phyloP scores from a whole-genome alignment of 35 echinoderm and acorn worm species.

The Anneissia japonica region DNA sequence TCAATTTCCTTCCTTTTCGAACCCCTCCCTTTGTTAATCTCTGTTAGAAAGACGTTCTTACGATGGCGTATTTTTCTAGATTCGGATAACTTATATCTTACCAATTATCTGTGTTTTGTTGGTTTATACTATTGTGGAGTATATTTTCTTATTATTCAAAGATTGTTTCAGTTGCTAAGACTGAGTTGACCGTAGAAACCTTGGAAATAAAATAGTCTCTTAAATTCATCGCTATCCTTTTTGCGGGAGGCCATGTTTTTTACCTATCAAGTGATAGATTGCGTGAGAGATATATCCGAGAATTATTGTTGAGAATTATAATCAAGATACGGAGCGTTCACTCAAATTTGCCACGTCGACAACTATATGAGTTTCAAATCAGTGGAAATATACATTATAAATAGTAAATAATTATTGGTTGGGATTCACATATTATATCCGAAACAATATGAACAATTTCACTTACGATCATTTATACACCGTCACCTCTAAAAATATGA shows the following conservation, averaged over 20 bases:
- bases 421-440: not conserved
- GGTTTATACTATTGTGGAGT: not conserved
- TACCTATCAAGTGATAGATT: not conserved
- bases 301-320: not conserved
- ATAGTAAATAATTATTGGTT: not conserved
- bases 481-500: no score
- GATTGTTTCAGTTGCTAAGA: not conserved
- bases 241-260: not conserved
- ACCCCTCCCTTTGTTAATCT: not conserved
- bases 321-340: not conserved
- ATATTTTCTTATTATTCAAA: not conserved
- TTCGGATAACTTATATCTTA: not conserved
- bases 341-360: not conserved
- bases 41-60: not conserved
- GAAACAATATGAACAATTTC: no score
- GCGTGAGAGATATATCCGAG: not conserved
- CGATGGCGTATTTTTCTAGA: slow-evolving; percentile 1
- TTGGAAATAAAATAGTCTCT: not conserved
- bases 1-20: not conserved
- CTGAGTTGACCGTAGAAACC: not conserved
- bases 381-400: not conserved
- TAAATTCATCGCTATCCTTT: not conserved
- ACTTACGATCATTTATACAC: no score
- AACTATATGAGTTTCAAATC: not conserved
- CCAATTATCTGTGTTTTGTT: not conserved